Evolutionary conservation across 2,113 vertebrate species (phyloP).

Genomic region (Boleophthalmus pectinirostris): DNA sequence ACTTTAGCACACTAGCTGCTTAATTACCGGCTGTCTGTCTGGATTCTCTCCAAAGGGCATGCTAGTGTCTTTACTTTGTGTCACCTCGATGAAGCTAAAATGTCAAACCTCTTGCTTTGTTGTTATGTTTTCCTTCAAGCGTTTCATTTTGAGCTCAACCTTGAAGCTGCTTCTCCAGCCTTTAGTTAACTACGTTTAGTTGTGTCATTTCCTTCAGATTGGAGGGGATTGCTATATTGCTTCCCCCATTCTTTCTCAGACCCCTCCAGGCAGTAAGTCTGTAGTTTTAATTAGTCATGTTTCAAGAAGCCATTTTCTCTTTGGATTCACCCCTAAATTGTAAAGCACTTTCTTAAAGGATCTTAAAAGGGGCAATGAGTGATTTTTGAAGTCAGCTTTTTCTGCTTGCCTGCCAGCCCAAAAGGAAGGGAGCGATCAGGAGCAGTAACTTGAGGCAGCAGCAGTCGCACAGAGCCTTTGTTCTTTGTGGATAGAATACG

Average conservation of each 20-base stretch:
- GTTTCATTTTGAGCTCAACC: constrained; percentile 8
- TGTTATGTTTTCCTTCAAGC: constrained; percentile 1
- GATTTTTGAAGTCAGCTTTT: constrained; percentile 72
- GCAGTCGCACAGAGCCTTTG: constrained; percentile 73
- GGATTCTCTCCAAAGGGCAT: constrained; percentile 48
- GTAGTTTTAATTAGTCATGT: constrained; percentile 68
- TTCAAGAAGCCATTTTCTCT: constrained; percentile 59
- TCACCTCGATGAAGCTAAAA: constrained; percentile 25
- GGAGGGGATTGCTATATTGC: constrained; percentile 61
- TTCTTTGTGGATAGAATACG: constrained; percentile 74
- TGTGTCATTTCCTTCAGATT: constrained; percentile 60
- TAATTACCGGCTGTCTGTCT: constrained; percentile 63
- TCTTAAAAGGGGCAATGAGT: constrained; percentile 69
- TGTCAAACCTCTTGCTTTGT: background rate
- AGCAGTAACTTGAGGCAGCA: constrained; percentile 73
- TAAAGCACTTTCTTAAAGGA: constrained; percentile 59
- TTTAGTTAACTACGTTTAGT: constrained; percentile 46
- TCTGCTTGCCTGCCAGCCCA: constrained; percentile 53
- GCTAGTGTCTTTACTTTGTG: constrained; percentile 48
- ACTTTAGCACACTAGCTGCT: constrained; percentile 53
- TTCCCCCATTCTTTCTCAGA: constrained; percentile 38
- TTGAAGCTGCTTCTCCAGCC: constrained; percentile 22
- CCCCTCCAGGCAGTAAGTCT: constrained; percentile 46
- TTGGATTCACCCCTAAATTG: constrained; percentile 58
- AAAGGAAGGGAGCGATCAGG: constrained; percentile 48